Evolutionary conservation across 2,888 invertebrate genomes (phyloP), one percentile per base, ranked within the genome.

Genomic region (Drosophila villosipedis): DNA sequence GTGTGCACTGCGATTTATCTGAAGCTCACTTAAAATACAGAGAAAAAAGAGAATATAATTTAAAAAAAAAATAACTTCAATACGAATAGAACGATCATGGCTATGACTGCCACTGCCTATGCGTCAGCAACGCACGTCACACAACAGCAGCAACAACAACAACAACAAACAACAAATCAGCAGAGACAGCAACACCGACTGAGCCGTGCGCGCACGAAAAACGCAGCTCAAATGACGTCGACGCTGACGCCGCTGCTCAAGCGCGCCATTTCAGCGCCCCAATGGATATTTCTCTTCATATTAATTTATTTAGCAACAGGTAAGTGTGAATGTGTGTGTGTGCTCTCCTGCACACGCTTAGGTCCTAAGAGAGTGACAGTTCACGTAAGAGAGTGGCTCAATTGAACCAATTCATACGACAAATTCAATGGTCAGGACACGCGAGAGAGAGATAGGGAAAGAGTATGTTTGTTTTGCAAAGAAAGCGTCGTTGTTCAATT

Each of bases 221-320:
- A 80, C 89, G 77, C 83, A 88, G 88, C 85, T 85, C 83, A 81
- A 78, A 68, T 78, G 63, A 76, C 78, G 72, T 71, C 66, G 52
- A 72, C 65, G 68, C 54, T 66, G 64, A 67, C 69, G 73, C 67
- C 76, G 78, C 76, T 83, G 84, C 88, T 84, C 82, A 89, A 73
- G 79, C 83, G 81, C 85, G 80, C 71, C 65, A 76, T 72, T 78
- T 82, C 76, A 81, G 71, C 78, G 70, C 82, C 89, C 67, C 84
- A 87, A 80, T 92, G 92, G 91, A 88, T 92, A 82, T 86, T 90
- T 82, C 82, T 92, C 78, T 80, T 91, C 68, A 71, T 91, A 73
- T 81, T 91, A 82, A 83, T 92, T 79, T 91, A 84, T 82, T 85
- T 92, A 87, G 84, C 92, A 82, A 91, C 89, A 88, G 92, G 92